Evolutionary conservation across 2,113 vertebrate species (phyloP).

Genomic region (Progne subis): DNA sequence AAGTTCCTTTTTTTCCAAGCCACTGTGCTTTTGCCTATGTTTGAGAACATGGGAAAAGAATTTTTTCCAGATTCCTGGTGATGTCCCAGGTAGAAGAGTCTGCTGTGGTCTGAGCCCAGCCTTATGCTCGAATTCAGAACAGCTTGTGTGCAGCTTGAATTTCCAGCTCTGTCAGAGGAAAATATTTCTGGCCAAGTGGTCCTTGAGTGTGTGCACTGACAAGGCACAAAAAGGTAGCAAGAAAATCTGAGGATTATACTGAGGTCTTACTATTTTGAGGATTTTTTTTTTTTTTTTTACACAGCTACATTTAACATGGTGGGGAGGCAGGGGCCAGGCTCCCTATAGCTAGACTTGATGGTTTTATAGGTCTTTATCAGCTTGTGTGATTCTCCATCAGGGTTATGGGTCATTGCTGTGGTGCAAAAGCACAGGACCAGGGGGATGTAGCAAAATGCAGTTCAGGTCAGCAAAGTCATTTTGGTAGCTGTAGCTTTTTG

Average conservation of each 20-base stretch:
- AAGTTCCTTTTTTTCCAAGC: background rate
- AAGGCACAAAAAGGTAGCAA: background rate
- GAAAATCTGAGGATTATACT: background rate
- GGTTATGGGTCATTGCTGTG: background rate
- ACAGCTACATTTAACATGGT: background rate
- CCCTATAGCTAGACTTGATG: rapidly evolving
- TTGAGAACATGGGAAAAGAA: background rate
- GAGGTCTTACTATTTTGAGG: background rate
- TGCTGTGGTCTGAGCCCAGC: background rate
- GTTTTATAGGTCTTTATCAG: background rate
- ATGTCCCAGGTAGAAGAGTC: background rate
- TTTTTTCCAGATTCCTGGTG: background rate
- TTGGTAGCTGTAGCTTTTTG: background rate
- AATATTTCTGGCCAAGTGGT: background rate
- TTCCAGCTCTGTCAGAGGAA: background rate
- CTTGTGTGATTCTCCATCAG: rapidly evolving
- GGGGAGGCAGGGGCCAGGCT: background rate
- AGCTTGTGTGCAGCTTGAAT: background rate
- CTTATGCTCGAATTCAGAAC: background rate
- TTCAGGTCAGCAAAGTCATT: rapidly evolving
- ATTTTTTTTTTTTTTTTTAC: background rate
- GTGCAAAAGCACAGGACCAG: background rate
- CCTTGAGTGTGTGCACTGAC: background rate
- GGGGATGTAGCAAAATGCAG: background rate
- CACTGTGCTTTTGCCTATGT: background rate